Evolutionary conservation across 2,888 invertebrate species (phyloP).

Genomic region (Drosophila anomalipes): DNA sequence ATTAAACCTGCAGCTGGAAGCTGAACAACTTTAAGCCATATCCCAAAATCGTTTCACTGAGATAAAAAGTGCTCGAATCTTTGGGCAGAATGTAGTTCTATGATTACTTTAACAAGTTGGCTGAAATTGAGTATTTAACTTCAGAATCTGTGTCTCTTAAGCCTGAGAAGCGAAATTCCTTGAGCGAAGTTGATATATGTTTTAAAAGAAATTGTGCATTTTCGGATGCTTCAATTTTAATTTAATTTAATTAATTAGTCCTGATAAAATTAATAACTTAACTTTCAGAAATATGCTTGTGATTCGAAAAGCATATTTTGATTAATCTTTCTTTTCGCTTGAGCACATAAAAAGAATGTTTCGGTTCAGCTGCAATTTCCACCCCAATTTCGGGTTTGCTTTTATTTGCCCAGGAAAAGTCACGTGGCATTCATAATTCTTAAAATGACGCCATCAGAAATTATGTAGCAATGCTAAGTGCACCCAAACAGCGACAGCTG

Average conservation of each 20-base stretch:
- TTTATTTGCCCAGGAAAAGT: conserved; percentile 72
- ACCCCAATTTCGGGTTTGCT: conserved; percentile 17
- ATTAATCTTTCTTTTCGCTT: conserved; percentile 22
- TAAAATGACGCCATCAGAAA: conserved; percentile 81
- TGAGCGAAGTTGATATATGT: background rate
- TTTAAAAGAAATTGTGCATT: accelerated
- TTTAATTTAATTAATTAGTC: background rate
- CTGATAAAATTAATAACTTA: background rate
- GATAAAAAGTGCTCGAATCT: background rate
- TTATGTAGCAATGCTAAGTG: conserved; percentile 75
- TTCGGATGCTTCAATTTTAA: background rate
- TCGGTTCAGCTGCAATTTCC: conserved; percentile 43
- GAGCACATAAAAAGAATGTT: conserved; percentile 37
- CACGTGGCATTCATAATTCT: conserved; percentile 85
- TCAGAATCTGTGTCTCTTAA: background rate
- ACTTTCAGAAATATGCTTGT: background rate
- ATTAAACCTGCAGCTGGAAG: conserved; percentile 62
- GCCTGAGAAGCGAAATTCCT: background rate
- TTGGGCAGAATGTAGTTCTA: background rate
- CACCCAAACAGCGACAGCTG: conserved; percentile 67
- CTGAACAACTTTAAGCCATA: conserved; percentile 44
- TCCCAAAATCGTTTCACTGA: conserved; percentile 17
- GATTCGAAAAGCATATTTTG: background rate
- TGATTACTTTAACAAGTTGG: background rate
- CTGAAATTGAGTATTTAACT: background rate